These are phyloP conservation scores for Tetraneura akinire DNA, from an alignment of 1,140 invertebrate species.

Conservation along the genomic window DNA sequence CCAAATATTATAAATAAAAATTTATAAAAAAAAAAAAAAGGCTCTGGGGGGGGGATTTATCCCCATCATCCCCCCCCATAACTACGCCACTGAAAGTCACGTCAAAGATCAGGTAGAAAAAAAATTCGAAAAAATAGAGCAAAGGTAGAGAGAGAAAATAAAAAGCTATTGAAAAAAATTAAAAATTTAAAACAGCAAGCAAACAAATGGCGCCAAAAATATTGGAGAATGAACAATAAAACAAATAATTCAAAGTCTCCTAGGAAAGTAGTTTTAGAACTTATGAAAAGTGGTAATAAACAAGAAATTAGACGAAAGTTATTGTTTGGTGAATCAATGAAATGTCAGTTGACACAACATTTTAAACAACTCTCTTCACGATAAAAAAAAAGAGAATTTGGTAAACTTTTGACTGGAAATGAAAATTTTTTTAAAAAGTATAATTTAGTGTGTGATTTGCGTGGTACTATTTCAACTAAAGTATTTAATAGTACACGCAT, in stretches of 20 bases:
- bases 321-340: conserved; percentile 36
- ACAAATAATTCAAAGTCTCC: not conserved
- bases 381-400: conserved; percentile 25
- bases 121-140: not conserved
- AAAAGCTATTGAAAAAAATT: not conserved
- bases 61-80: too few species aligned
- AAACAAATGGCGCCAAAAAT: conserved; percentile 8
- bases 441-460: conserved; percentile 14
- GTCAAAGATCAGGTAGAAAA: not conserved
- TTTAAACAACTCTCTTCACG: not conserved
- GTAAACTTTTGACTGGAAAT: conserved; percentile 19
- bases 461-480: not conserved
- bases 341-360: conserved; percentile 23
- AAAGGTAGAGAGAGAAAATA: not conserved
- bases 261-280: conserved; percentile 15
- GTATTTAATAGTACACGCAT: conserved; percentile 9
- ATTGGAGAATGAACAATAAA: not conserved
- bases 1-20: too few species aligned
- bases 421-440: conserved; percentile 28
- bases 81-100: not conserved
- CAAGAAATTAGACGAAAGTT: conserved; percentile 6
- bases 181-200: not conserved
- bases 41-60: too few species aligned
- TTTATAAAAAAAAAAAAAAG: too few species aligned
- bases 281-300: conserved; percentile 10